phyloP scores from a whole-genome alignment of 2,797 vertebrate species.

The Stomatorhinus walkeri region DNA sequence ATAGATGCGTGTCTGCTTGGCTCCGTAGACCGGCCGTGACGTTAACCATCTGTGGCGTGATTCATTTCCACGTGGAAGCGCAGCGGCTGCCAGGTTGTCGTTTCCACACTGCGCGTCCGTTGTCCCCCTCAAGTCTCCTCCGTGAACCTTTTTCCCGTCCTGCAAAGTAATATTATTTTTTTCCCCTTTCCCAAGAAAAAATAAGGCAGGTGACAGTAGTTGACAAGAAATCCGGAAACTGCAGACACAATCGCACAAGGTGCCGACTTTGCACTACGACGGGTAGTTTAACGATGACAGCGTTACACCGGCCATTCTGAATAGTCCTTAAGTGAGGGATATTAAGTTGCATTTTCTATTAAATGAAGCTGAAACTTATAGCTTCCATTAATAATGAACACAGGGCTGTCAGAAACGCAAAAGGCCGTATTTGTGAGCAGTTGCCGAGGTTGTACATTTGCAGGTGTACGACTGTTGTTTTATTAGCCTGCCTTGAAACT shows the following conservation, averaged over 20 bases:
- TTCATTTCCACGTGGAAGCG: conserved; percentile 37
- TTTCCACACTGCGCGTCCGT: conserved; percentile 19
- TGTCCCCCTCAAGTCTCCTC: conserved; percentile 38
- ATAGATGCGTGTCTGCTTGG: conserved; percentile 36
- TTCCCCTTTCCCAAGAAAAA: background rate
- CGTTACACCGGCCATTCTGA: background rate
- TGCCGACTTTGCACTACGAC: background rate
- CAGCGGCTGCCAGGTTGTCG: conserved; percentile 49
- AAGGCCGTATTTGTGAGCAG: background rate
- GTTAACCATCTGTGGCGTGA: conserved; percentile 60
- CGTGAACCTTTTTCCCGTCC: conserved; percentile 33
- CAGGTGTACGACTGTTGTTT: background rate
- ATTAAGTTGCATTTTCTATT: background rate
- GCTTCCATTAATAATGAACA: background rate
- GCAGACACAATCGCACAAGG: background rate
- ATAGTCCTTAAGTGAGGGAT: background rate
- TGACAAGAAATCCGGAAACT: background rate
- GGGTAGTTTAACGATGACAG: background rate
- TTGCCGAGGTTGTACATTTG: background rate
- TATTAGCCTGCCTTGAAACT: background rate
- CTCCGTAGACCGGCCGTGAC: conserved; percentile 55
- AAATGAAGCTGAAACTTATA: background rate
- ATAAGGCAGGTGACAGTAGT: background rate
- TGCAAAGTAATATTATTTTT: conserved; percentile 52
- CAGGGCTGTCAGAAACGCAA: background rate